Evolutionary conservation across 1,140 invertebrate species (phyloP), one percentile per base, ranked within the genome.

Genomic region (Laupala kohalensis): DNA sequence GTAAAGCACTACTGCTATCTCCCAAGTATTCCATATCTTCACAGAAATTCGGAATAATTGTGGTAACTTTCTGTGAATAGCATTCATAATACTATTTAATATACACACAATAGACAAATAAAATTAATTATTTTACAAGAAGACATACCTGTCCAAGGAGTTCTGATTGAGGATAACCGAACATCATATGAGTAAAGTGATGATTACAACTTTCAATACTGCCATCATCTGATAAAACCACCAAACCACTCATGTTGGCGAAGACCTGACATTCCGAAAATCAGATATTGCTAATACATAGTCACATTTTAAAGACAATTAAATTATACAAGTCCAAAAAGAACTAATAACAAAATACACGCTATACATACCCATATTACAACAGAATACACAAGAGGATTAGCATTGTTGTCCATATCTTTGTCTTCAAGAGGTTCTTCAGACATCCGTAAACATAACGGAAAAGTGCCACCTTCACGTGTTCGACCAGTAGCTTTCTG

Each of bases 211-310:
- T 86, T 19, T 86, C 84, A 69, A 90, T 86, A n/a, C 81, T 81
- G 6, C 85, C 86, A 72, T 82, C 79, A 12, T 87, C 85, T 71
- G 86, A 83, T 2, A 89, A 81, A 13, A 88, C 87, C 24, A 90
- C 82, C n/a, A 90, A 78, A 15, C 88, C 88, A 77, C 86, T 89
- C 67, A 90, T 86, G 76, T 88, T 89, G 74, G 86, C 85, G 74
- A 87, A 89, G 6, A 89, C 83, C 79, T 68, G 67, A 19, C 25
- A 66, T 3, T 19, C 19, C 25, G 4, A 66, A 68, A 5, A 6
- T 29, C 3, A 68, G 25, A 68, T 28, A 68, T 25, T 6, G 4
- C 9, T 19, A 53, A 53, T 53, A 53, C 37, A 53, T 53, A 53
- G 19, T 53, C 19, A 53, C 9, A 53, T 13, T 53, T 9, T 13